These are phyloP conservation scores for Oryctes rhinoceros DNA, from an alignment of 1,140 invertebrate genomes.

Conservation along the genomic window DNA sequence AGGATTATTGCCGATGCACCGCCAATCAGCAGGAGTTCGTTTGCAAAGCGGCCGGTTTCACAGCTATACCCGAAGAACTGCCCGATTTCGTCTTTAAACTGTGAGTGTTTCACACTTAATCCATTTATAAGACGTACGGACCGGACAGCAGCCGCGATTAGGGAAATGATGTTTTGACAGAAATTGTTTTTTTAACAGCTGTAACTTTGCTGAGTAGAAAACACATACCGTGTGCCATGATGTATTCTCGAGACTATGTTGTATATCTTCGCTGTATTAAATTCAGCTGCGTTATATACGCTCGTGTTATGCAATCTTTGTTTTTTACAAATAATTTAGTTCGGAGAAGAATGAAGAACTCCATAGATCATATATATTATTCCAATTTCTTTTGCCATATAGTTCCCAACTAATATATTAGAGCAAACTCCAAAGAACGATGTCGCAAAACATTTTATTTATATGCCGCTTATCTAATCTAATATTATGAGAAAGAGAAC, in stretches of 20 bases:
- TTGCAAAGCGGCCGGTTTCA: slow-evolving; percentile 59
- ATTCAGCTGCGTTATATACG: background rate
- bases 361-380: no score
- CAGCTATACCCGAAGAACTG: slow-evolving; percentile 57
- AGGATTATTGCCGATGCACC: slow-evolving; percentile 59
- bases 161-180: slow-evolving; percentile 20
- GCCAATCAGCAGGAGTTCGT: slow-evolving; percentile 58
- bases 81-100: slow-evolving; percentile 60
- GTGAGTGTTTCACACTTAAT: slow-evolving; percentile 54
- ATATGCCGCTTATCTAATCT: no score
- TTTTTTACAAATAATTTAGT: background rate
- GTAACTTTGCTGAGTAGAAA: background rate
- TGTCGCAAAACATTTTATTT: no score
- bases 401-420: no score
- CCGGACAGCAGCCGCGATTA: background rate
- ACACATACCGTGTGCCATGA: slow-evolving; percentile 11
- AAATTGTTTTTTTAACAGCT: slow-evolving; percentile 31
- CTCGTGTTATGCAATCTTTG: slow-evolving; percentile 1
- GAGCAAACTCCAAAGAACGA: no score
- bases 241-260: slow-evolving; percentile 5
- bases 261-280: background rate
- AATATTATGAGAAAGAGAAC: no score
- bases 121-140: slow-evolving; percentile 15
- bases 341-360: no score
- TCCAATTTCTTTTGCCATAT: no score